These are phyloP conservation scores for Masticophis lateralis DNA, from an alignment of 2,797 vertebrate genomes.

Conservation along the genomic window DNA sequence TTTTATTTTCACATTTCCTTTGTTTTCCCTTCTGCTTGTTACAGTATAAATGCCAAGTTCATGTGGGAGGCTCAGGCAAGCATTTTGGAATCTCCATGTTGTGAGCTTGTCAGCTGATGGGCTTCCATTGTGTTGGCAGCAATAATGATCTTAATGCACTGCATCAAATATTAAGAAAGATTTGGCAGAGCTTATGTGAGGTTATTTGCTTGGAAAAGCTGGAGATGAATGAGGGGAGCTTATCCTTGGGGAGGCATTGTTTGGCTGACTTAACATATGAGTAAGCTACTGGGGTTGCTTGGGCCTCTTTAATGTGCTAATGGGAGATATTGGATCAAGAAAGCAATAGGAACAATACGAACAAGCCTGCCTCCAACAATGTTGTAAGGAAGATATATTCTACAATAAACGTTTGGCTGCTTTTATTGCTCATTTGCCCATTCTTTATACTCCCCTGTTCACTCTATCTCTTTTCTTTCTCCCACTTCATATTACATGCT, in stretches of 20 bases:
- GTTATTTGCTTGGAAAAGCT: constrained; percentile 20
- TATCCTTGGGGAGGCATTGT: constrained; percentile 12
- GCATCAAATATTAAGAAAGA: background rate
- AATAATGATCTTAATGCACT: constrained; percentile 1
- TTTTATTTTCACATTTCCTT: constrained; percentile 25
- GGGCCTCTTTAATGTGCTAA: constrained; percentile 43
- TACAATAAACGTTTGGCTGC: constrained; percentile 38
- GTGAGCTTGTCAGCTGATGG: background rate
- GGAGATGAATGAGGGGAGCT: constrained; percentile 33
- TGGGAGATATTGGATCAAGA: constrained; percentile 29
- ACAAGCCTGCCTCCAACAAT: constrained; percentile 41
- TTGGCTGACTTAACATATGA: constrained; percentile 3
- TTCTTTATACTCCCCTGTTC: constrained; percentile 39
- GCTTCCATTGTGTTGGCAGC: background rate
- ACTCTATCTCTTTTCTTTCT: background rate
- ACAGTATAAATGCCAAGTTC: background rate
- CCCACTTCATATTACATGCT: background rate
- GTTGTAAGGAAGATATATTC: constrained; percentile 50
- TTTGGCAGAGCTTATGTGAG: background rate
- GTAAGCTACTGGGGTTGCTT: constrained; percentile 41
- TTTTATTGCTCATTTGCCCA: constrained; percentile 45
- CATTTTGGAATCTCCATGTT: background rate
- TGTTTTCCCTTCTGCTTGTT: background rate
- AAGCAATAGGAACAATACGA: constrained; percentile 39
- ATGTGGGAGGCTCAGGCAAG: background rate